Conservation (phyloP, 1,140 invertebrate genomes). For the Zophobas atratus region DNA sequence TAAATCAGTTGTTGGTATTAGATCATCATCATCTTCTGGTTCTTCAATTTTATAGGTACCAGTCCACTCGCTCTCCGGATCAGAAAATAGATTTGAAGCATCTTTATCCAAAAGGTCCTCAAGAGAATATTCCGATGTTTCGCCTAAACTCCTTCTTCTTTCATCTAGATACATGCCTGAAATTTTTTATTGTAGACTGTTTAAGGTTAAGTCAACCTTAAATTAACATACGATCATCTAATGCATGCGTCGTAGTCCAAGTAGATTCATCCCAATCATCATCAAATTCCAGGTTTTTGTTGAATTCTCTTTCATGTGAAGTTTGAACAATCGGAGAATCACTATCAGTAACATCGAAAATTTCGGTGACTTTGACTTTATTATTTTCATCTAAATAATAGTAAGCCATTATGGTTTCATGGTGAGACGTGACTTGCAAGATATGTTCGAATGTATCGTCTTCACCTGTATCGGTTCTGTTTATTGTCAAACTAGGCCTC, state of each 20-base stretch:
- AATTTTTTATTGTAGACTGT: slow-evolving; percentile 6
- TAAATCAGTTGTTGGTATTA: slow-evolving; percentile 22
- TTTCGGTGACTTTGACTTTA: slow-evolving; percentile 89
- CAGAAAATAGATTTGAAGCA: slow-evolving; percentile 71
- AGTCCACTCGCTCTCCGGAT: slow-evolving; percentile 74
- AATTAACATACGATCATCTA: slow-evolving; percentile 53
- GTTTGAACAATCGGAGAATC: slow-evolving; percentile 70
- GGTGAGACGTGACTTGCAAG: slow-evolving; percentile 85
- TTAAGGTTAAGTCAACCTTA: slow-evolving; percentile 7
- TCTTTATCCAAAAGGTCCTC: slow-evolving; percentile 68
- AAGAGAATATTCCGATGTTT: slow-evolving; percentile 68
- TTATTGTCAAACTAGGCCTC: slow-evolving; percentile 70
- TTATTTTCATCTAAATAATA: slow-evolving; percentile 92
- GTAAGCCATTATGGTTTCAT: slow-evolving; percentile 91
- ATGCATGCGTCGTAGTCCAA: slow-evolving; percentile 31
- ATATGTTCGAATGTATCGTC: slow-evolving; percentile 91
- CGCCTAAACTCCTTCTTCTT: slow-evolving; percentile 50
- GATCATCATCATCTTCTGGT: slow-evolving; percentile 53
- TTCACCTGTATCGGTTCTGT: slow-evolving; percentile 69
- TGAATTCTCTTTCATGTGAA: slow-evolving; percentile 68
- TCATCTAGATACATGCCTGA: slow-evolving; percentile 42
- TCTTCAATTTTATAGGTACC: slow-evolving; percentile 66
- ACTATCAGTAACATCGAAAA: slow-evolving; percentile 86
- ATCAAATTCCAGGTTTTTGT: slow-evolving; percentile 70
- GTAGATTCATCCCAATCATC: slow-evolving; percentile 71